Conservation (phyloP, 2,797 vertebrate species). For the Staurois parvus region DNA sequence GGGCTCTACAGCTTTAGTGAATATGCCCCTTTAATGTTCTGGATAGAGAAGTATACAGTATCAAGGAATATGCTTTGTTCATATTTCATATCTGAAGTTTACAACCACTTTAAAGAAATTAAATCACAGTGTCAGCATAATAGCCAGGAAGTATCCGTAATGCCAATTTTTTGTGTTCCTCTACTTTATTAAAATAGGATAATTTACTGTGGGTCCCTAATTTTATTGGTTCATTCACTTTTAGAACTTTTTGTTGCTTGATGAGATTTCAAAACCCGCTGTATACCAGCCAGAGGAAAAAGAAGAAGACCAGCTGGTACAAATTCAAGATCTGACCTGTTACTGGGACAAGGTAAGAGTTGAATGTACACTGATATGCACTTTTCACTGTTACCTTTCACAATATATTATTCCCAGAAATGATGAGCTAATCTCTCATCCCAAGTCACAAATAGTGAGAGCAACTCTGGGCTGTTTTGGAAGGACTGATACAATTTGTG, state of each 20-base stretch:
- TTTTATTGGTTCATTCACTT: conserved; percentile 56
- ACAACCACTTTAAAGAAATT: no score
- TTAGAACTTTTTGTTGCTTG: conserved; percentile 89
- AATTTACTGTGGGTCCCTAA: not conserved
- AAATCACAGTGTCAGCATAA: no score
- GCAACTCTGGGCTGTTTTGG: not conserved
- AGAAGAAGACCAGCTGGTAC: conserved; percentile 78
- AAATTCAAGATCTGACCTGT: conserved; percentile 85
- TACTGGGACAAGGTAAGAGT: conserved; percentile 89
- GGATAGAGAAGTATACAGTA: no score
- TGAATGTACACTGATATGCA: not conserved
- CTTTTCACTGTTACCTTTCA: no score
- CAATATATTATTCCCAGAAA: no score
- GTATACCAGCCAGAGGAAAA: conserved; percentile 69
- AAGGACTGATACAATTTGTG: not conserved
- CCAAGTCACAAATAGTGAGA: not conserved
- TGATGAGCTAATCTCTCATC: no score
- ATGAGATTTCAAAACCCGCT: conserved; percentile 80
- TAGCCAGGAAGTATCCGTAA: no score
- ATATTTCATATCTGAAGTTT: no score
- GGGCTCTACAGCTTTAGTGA: no score
- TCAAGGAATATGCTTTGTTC: no score
- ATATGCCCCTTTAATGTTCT: no score
- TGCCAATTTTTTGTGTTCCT: not conserved
- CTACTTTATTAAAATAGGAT: not conserved